Percentiles rank a stretch among this genome's conserved stretches.
These are phyloP conservation scores for Polyploca ridens DNA, from an alignment of 2,888 invertebrate species.

Conservation along the genomic window DNA sequence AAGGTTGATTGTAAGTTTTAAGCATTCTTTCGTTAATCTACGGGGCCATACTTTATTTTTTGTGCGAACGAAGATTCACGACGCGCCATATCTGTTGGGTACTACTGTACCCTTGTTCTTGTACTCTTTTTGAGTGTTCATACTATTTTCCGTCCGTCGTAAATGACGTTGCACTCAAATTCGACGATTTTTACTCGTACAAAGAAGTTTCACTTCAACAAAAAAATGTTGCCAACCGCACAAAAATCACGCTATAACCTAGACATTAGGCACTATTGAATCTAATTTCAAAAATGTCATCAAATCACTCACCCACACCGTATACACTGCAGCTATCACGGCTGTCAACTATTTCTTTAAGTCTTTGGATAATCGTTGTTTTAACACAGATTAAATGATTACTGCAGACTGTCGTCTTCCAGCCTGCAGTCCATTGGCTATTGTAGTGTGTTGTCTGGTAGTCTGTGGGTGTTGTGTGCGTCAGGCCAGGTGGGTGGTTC, in stretches of 20 bases:
- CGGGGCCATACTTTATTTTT: no score
- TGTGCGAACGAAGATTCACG: no score
- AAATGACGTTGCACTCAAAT: not conserved
- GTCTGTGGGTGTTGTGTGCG: constrained; percentile 58
- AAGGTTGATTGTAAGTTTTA: no score
- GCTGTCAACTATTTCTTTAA: constrained; percentile 10
- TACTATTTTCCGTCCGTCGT: no score
- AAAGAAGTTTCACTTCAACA: no score
- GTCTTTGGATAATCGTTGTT: constrained; percentile 26
- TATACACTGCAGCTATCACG: not conserved
- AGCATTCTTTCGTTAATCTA: no score
- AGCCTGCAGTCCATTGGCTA: constrained; percentile 66
- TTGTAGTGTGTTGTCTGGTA: constrained; percentile 68
- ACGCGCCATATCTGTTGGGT: no score
- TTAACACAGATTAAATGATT: constrained; percentile 26
- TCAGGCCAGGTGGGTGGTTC: constrained; percentile 37
- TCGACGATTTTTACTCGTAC: not conserved
- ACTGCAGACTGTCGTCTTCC: constrained; percentile 60
- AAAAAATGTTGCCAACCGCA: not conserved
- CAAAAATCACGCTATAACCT: constrained; percentile 39
- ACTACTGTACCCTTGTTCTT: no score
- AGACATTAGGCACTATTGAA: constrained; percentile 59
- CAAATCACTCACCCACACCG: constrained; percentile 8
- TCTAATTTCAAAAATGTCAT: constrained; percentile 26
- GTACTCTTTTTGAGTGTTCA: no score